Percentiles rank a stretch among this genome's conserved stretches.
phyloP scores from a whole-genome alignment of 2,797 vertebrate species.

The Echeneis naucrates region DNA sequence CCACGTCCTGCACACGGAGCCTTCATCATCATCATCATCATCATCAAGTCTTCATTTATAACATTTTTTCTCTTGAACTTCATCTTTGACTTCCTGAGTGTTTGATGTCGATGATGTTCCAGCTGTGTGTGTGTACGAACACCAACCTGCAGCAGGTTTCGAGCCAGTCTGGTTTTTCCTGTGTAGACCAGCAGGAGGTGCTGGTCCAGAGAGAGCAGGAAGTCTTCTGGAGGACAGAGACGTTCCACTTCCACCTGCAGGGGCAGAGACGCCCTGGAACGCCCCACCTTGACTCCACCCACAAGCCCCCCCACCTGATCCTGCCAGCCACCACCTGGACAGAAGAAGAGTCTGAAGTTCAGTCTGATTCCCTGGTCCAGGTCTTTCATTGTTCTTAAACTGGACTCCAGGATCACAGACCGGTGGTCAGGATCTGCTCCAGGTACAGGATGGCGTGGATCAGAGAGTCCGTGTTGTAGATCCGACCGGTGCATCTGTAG shows the following conservation, averaged over 20 bases:
- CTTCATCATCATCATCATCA: neutral
- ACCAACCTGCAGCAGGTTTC: constrained; percentile 94
- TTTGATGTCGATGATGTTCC: too few species aligned
- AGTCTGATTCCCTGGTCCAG: neutral
- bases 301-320: constrained; percentile 96
- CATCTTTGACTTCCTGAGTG: too few species aligned
- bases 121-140: too few species aligned
- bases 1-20: constrained; percentile 87
- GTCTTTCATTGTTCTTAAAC: too few species aligned
- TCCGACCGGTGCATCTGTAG: constrained; percentile 87
- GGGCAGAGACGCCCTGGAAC: constrained; percentile 87
- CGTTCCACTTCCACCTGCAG: constrained; percentile 90
- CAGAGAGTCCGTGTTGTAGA: constrained; percentile 85
- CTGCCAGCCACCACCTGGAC: constrained; percentile 96
- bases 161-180: constrained; percentile 94
- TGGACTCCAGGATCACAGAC: constrained; percentile 67
- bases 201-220: constrained; percentile 85
- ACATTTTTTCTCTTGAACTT: too few species aligned
- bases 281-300: constrained; percentile 92
- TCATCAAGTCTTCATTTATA: too few species aligned
- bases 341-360: neutral
- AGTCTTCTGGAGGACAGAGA: constrained; percentile 81
- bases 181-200: constrained; percentile 96
- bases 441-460: constrained; percentile 92
- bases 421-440: constrained; percentile 97